Percentiles rank a stretch among this genome's conserved stretches.
phyloP scores from a whole-genome alignment of 2,113 vertebrate genomes.

The Ifrita kowaldi region DNA sequence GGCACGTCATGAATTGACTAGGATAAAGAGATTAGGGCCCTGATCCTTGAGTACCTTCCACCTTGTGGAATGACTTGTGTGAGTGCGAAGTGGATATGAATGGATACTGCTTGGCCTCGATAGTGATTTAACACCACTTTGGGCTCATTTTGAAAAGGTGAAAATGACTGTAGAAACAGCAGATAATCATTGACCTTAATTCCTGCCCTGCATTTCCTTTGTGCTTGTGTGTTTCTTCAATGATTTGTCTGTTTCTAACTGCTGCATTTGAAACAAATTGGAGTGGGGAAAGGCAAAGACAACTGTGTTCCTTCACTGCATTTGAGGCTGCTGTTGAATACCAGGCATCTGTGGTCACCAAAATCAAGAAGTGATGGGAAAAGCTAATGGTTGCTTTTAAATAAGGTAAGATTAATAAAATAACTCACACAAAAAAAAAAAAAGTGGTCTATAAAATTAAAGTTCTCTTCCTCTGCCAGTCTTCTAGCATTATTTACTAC shows the following conservation, averaged over 20 bases:
- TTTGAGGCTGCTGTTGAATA: background rate
- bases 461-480: background rate
- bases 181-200: background rate
- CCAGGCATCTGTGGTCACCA: background rate
- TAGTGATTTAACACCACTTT: background rate
- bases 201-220: background rate
- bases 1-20: conserved; percentile 13
- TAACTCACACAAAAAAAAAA: background rate
- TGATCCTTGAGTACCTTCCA: background rate
- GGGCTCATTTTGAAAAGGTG: background rate
- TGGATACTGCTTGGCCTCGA: background rate
- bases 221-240: background rate
- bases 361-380: background rate
- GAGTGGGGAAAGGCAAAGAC: background rate
- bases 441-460: background rate
- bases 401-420: background rate
- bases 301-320: background rate
- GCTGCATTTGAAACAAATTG: background rate
- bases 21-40: conserved; percentile 43
- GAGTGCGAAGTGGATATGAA: background rate
- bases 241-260: background rate
- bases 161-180: background rate
- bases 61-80: background rate
- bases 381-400: background rate
- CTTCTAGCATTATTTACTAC: background rate